phyloP scores from a whole-genome alignment of 2,113 vertebrate species.

The Oreocharis arfaki region DNA sequence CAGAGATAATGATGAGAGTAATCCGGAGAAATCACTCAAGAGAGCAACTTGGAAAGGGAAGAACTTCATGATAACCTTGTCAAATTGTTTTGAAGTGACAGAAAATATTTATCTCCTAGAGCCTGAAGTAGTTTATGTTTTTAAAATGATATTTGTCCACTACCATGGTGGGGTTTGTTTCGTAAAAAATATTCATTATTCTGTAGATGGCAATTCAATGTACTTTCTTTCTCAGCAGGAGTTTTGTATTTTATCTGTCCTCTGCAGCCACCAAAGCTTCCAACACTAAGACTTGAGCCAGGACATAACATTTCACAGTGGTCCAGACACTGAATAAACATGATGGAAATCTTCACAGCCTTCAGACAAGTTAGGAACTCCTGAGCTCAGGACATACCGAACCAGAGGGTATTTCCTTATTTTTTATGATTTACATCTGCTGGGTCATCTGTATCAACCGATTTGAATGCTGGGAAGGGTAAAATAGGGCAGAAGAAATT shows the following conservation, averaged over 20 bases:
- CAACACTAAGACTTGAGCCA: neutral
- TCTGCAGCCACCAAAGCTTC: neutral
- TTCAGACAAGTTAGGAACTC: neutral
- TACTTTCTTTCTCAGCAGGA: neutral
- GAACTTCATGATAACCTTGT: neutral
- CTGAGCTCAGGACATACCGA: neutral
- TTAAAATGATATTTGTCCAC: neutral
- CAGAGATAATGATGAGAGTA: neutral
- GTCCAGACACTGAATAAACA: neutral
- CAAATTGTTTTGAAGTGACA: neutral
- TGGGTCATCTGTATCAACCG: neutral
- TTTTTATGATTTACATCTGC: neutral
- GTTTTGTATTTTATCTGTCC: neutral
- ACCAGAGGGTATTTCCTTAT: neutral
- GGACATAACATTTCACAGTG: neutral
- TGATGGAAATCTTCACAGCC: neutral
- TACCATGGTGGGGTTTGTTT: neutral
- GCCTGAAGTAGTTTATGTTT: neutral
- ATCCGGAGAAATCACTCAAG: neutral
- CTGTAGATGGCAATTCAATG: neutral
- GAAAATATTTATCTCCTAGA: neutral
- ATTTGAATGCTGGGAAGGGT: neutral
- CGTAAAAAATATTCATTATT: neutral
- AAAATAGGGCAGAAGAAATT: neutral
- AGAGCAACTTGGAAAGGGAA: neutral